Conservation (phyloP, 2,888 invertebrate species). For the Drosophila mulleri region DNA sequence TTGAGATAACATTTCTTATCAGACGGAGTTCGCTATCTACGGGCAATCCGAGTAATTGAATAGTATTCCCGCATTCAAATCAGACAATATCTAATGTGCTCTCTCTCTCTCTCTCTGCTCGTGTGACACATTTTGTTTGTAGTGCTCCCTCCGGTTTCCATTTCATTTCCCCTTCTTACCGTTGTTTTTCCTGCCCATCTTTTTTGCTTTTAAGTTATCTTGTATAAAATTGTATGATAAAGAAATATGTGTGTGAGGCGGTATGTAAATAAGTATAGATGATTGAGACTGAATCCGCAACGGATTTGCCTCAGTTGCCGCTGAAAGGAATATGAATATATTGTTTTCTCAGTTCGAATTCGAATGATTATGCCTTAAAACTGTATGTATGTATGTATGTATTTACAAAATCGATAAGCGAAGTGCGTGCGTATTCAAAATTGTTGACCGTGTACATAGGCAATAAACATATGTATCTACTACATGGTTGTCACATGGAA, state of each 20-base stretch:
- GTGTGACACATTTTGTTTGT: not conserved
- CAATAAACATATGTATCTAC: constrained; percentile 38
- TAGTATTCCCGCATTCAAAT: constrained; percentile 12
- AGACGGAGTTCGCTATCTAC: constrained; percentile 7
- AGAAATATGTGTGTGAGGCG: constrained; percentile 30
- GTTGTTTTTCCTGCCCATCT: not conserved
- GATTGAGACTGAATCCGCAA: constrained; percentile 15
- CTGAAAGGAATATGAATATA: constrained; percentile 32
- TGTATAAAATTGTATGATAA: constrained; percentile 55
- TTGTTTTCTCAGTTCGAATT: constrained; percentile 49
- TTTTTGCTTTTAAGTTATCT: constrained; percentile 21
- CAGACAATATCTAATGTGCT: constrained; percentile 11
- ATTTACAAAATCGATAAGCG: constrained; percentile 32
- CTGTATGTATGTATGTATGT: constrained; percentile 60
- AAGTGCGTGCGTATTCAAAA: constrained; percentile 50
- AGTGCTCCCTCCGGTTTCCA: not conserved
- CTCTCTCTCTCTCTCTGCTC: constrained; percentile 13
- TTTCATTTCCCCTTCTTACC: not conserved
- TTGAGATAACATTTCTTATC: constrained; percentile 25
- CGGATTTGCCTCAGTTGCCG: constrained; percentile 35
- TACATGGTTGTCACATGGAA: constrained; percentile 7
- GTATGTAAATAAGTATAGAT: constrained; percentile 64
- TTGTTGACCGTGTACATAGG: constrained; percentile 70
- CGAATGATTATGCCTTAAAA: constrained; percentile 48
- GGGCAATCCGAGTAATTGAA: constrained; percentile 5